Base-by-base conservation (phyloP, 2,797 vertebrate genomes). In the Anas bernieri region DNA sequence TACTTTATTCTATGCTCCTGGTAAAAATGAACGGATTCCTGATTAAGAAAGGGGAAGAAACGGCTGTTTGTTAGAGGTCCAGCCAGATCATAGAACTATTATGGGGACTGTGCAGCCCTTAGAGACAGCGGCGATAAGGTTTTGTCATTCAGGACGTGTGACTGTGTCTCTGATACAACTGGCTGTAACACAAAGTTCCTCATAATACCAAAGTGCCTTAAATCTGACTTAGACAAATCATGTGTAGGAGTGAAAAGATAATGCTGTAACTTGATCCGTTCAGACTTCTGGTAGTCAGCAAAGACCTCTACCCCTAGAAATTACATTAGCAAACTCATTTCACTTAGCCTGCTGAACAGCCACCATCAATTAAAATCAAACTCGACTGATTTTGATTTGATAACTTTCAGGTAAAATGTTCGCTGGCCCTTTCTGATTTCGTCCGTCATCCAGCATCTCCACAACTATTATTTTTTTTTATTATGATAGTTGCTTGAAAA, bases 251-350 rank as follows among this genome's bases (percentile, higher is more conserved):
- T 18, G 75, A 74, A 46, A 26, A 48, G 83, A 66, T 41, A 43
- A 81, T 48, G 77, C 80, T 86, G 92, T 6, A 68, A 69, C 54
- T 78, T 7, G 66, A 90, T 78, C 73, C 39, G 2, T 31, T 52
- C 58, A 5, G 25, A 11, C 63, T 46, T 20, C 74, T 79, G 84
- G 63, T 7, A 69, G n/a, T 54, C 93, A 94, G 94, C 90, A 78
- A 79, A 75, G 88, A 69, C 66, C 83, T 92, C 33, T 83, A 50
- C 70, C 76, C 62, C 37, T 43, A 45, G 83, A 79, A 93, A 86
- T 91, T 30, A 54, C 86, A 93, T 93, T 67, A 86, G 83, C 77
- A 93, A 83, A 74, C 69, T 72, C 86, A 45, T 83, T 82, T 85
- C 93, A 91, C 92, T 64, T 76, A 59, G 76, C 43, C 79, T 41